Percentiles rank a stretch among this genome's conserved stretches.
Evolutionary conservation across 1,140 invertebrate genomes (phyloP).

Genomic region (Drosophila fuyamai): DNA sequence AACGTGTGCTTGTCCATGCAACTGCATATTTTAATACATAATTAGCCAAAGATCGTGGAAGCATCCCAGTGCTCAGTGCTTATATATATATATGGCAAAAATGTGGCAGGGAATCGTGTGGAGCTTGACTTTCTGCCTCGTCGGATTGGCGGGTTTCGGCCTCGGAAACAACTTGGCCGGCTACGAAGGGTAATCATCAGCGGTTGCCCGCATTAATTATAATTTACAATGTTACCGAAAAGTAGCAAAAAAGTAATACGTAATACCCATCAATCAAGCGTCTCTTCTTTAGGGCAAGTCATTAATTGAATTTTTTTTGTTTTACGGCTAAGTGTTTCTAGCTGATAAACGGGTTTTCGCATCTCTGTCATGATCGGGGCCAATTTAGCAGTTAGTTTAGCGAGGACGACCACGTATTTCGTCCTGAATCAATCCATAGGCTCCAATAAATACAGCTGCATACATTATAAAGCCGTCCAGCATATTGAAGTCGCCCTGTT

Average conservation of each 20-base stretch:
- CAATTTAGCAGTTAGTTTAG: background rate
- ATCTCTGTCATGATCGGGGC: slow-evolving; percentile 6
- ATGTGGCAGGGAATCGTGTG: slow-evolving; percentile 76
- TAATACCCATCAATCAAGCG: slow-evolving; percentile 61
- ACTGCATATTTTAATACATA: slow-evolving; percentile 78
- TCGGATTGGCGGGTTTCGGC: slow-evolving; percentile 44
- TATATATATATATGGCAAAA: slow-evolving; percentile 24
- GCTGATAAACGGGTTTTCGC: slow-evolving; percentile 12
- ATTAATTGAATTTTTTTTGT: slow-evolving; percentile 31
- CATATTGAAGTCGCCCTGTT: slow-evolving; percentile 17
- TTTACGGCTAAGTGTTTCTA: background rate
- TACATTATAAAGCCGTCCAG: slow-evolving; percentile 48
- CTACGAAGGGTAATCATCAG: slow-evolving; percentile 75
- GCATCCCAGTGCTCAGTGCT: slow-evolving; percentile 16
- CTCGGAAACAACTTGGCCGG: slow-evolving; percentile 69
- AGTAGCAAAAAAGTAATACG: slow-evolving; percentile 19
- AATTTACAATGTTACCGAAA: slow-evolving; percentile 22
- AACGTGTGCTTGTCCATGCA: slow-evolving; percentile 55
- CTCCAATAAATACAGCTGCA: slow-evolving; percentile 9
- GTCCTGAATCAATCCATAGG: slow-evolving; percentile 11
- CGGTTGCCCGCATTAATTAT: slow-evolving; percentile 47
- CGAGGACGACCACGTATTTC: background rate
- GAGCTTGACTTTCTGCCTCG: slow-evolving; percentile 59
- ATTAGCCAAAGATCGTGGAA: slow-evolving; percentile 45
- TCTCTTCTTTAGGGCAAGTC: slow-evolving; percentile 19